phyloP scores from a whole-genome alignment of 1,140 invertebrate genomes.

The Ectropis grisescens region DNA sequence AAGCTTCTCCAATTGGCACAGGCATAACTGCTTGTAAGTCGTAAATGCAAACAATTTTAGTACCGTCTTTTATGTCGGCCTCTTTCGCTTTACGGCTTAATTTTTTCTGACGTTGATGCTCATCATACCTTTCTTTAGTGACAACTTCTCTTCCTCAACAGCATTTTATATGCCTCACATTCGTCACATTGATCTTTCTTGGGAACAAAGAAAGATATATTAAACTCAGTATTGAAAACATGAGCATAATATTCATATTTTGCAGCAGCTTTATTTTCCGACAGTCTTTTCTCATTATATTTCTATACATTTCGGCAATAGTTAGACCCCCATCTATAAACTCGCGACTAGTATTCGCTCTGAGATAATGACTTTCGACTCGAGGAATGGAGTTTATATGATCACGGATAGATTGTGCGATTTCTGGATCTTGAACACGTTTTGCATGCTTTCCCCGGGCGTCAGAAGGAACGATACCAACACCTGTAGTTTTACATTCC shows the following conservation, averaged over 20 bases:
- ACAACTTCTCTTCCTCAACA: slow-evolving; percentile 16
- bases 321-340: slow-evolving; percentile 38
- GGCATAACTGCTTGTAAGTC: slow-evolving; percentile 12
- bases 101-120: slow-evolving; percentile 33
- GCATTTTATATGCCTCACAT: slow-evolving; percentile 31
- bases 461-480: background rate
- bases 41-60: slow-evolving; percentile 11
- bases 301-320: slow-evolving; percentile 31
- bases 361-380: slow-evolving; percentile 35
- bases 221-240: slow-evolving; percentile 32
- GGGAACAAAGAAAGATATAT: slow-evolving; percentile 36
- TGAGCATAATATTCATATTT: slow-evolving; percentile 24
- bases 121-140: slow-evolving; percentile 20
- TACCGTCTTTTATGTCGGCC: slow-evolving; percentile 34
- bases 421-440: background rate
- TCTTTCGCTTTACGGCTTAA: slow-evolving; percentile 16
- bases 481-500: background rate
- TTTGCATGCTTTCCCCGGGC: background rate
- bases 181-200: slow-evolving; percentile 53
- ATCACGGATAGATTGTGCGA: background rate
- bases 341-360: slow-evolving; percentile 21
- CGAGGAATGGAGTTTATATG: slow-evolving; percentile 36
- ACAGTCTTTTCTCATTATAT: slow-evolving; percentile 18
- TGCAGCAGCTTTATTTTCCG: slow-evolving; percentile 14
- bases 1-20: slow-evolving; percentile 11